Evolutionary conservation across 2,888 invertebrate genomes (phyloP), one percentile per base, ranked within the genome.

Genomic region (Hyalella azteca): DNA sequence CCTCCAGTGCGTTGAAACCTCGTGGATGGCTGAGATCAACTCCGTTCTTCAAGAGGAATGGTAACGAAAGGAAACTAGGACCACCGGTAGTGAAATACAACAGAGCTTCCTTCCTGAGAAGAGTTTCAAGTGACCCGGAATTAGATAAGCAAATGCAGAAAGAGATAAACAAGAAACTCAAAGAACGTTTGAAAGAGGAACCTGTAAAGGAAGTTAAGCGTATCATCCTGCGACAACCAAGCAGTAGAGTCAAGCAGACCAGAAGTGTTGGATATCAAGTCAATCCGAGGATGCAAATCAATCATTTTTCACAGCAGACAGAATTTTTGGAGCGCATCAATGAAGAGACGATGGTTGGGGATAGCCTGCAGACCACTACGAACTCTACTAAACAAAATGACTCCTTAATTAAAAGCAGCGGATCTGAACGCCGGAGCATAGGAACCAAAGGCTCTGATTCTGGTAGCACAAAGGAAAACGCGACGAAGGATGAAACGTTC

Each of bases 131-230:
- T 7, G 66, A 66, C 19, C 66, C 66, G 9, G 66, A 66, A 19
- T 36, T 66, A 15, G 66, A 66, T 19, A 66, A 66, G 36, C 66
- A 66, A n/a, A 66, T 66, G 66, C 66, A 66, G 36, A 66, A 36
- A 29, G 66, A 66, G 36, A 66, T 66, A 7, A 29, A 66, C 29
- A 66, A 66, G 29, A 66, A 66, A n/a, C 13, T 66, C 11, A 66
- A 19, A 36, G 66, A 66, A 66, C 22, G 66, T 19, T n/a, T 36
- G 15, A 36, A 66, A 29, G 32, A 2, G 2, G 39, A 36, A 11
- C 19, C 36, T 2, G 9, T 15, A 11, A 66, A n/a, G 32, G 29
- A 22, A 13, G 29, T 59, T 4, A 22, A 15, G 4, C 45, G 11
- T 15, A 15, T 45, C 15, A 7, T 4, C 5, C 7, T 19, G 36